Evolutionary conservation across 30 jellyfish, hydroid and myxozoan species (phyloP).

Genomic region (Mastigias papua): DNA sequence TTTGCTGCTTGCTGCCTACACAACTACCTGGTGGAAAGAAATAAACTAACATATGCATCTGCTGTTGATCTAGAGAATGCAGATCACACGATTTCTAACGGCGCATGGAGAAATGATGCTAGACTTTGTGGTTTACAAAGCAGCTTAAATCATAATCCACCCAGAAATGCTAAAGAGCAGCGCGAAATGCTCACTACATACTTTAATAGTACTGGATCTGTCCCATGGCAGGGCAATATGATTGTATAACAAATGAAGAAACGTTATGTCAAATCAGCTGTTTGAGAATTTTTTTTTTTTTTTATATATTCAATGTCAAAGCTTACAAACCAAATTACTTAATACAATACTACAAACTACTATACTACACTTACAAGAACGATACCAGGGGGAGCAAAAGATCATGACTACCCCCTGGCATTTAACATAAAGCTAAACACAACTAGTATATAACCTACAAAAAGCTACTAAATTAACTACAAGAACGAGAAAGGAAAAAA

Average conservation of each 20-base stretch:
- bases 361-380: too few species aligned
- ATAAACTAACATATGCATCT: slow-evolving; percentile 3
- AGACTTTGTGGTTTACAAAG: slow-evolving; percentile 6
- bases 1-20: slow-evolving; percentile 11
- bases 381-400: too few species aligned
- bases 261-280: not conserved
- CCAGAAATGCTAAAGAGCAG: slow-evolving; percentile 15
- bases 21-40: slow-evolving; percentile 3
- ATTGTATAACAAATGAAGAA: not conserved
- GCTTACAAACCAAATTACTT: too few species aligned
- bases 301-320: too few species aligned
- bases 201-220: not conserved
- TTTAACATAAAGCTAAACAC: too few species aligned
- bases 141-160: slow-evolving; percentile 16
- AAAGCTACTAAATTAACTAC: too few species aligned
- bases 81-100: not conserved
- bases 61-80: slow-evolving; percentile 8
- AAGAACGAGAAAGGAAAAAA: too few species aligned
- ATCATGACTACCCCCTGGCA: too few species aligned
- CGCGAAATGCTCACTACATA: not conserved
- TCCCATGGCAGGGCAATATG: not conserved
- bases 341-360: too few species aligned
- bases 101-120: slow-evolving; percentile 3
- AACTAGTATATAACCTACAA: too few species aligned
- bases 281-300: too few species aligned